Evolutionary conservation across 2,888 invertebrate species (phyloP).

Genomic region (Tinea pellionella): DNA sequence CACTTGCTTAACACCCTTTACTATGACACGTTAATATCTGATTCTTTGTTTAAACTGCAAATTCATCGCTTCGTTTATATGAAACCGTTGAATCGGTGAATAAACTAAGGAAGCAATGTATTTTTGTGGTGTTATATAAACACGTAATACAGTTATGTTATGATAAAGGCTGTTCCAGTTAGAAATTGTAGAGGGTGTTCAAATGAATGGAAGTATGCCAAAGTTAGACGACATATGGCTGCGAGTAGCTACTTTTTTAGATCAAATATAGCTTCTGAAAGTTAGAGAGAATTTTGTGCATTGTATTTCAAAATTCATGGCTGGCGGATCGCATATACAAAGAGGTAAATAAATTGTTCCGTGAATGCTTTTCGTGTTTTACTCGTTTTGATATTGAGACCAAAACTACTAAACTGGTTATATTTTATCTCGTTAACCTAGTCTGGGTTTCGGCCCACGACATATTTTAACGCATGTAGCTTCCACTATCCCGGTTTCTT

Average conservation of each 20-base stretch:
- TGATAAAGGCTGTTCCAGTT: slow-evolving; percentile 15
- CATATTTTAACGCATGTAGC: too few species aligned
- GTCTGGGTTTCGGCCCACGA: too few species aligned
- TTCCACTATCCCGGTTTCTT: too few species aligned
- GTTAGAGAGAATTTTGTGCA: background rate
- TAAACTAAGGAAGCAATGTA: background rate
- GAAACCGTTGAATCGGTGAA: background rate
- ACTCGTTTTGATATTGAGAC: too few species aligned
- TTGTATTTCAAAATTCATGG: slow-evolving; percentile 5
- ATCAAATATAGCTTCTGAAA: slow-evolving; percentile 1
- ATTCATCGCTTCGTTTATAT: background rate
- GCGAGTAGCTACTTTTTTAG: slow-evolving; percentile 5
- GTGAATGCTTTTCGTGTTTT: background rate
- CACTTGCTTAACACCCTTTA: slow-evolving; percentile 6
- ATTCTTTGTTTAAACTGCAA: background rate
- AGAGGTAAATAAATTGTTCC: background rate
- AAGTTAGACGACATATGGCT: slow-evolving; percentile 28
- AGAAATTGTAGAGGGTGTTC: slow-evolving; percentile 24
- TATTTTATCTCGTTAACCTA: too few species aligned
- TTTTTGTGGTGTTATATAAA: background rate
- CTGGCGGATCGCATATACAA: background rate
- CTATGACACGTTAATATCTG: background rate
- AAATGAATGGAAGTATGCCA: slow-evolving; percentile 49
- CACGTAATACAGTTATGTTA: background rate
- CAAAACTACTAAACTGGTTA: too few species aligned